Evolutionary conservation across 2,113 vertebrate genomes (phyloP).

Genomic region (Cettia cetti): DNA sequence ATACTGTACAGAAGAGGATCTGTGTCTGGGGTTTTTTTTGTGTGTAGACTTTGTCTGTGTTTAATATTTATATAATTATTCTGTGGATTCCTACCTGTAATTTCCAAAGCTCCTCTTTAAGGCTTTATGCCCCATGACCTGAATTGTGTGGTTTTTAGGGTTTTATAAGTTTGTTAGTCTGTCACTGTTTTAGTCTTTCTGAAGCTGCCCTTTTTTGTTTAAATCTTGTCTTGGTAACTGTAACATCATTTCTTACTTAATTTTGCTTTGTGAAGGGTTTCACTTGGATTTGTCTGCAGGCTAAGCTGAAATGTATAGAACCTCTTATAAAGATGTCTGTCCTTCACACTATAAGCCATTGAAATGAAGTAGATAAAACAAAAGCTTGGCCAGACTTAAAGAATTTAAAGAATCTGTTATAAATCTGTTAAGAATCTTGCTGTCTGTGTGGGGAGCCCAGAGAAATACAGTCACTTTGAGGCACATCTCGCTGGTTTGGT

Average conservation of each 20-base stretch:
- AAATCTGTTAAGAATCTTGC: not conserved
- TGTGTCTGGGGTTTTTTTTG: not conserved
- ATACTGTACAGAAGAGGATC: not conserved
- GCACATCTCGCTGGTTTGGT: not conserved
- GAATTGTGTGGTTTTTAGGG: not conserved
- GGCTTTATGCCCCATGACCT: not conserved
- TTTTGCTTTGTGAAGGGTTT: not conserved
- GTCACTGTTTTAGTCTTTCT: not conserved
- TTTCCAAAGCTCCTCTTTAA: not conserved
- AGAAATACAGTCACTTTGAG: not conserved
- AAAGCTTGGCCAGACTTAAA: not conserved
- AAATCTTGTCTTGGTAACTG: not conserved
- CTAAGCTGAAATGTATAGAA: not conserved
- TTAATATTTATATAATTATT: not conserved
- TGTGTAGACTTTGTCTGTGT: not conserved
- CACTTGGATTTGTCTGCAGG: not conserved
- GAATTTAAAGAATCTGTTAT: constrained; percentile 17
- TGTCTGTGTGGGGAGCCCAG: not conserved
- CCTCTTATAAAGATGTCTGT: not conserved
- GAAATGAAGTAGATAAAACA: not conserved
- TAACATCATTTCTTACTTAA: not conserved
- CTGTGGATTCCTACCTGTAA: not conserved
- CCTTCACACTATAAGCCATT: not conserved
- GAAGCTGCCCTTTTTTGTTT: not conserved
- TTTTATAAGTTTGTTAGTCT: not conserved